phyloP scores from a whole-genome alignment of 2,113 vertebrate species.

The Tauraco erythrolophus region DNA sequence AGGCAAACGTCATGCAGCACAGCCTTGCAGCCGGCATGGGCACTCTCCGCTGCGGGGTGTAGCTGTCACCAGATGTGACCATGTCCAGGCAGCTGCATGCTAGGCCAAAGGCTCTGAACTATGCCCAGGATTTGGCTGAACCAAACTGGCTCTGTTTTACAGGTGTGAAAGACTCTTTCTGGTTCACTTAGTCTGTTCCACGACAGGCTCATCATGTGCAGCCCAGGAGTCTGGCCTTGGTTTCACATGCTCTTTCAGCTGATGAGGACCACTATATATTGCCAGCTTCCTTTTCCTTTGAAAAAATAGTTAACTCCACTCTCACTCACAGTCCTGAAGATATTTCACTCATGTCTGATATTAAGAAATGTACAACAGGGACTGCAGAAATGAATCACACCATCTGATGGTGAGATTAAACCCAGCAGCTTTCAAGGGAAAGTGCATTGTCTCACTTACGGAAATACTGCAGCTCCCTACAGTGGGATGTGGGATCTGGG shows the following conservation, averaged over 20 bases:
- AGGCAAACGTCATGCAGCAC: fast-evolving
- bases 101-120: background rate
- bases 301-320: slow-evolving; percentile 41
- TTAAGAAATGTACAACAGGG: slow-evolving; percentile 32
- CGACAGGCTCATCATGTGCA: background rate
- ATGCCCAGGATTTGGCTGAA: background rate
- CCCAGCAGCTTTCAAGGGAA: slow-evolving; percentile 28
- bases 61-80: background rate
- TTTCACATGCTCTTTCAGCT: background rate
- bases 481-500: background rate
- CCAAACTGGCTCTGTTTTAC: background rate
- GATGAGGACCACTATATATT: background rate
- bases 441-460: background rate
- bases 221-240: background rate
- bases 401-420: slow-evolving; percentile 36
- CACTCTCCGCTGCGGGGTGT: background rate
- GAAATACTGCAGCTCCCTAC: background rate
- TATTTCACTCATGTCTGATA: slow-evolving; percentile 44
- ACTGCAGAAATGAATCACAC: slow-evolving; percentile 34
- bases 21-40: background rate
- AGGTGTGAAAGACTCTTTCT: background rate
- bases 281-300: background rate
- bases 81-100: background rate
- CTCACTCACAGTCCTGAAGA: slow-evolving; percentile 14
- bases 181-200: background rate